Evolutionary conservation across 1,140 invertebrate genomes (phyloP).

Genomic region (Agrilus planipennis): DNA sequence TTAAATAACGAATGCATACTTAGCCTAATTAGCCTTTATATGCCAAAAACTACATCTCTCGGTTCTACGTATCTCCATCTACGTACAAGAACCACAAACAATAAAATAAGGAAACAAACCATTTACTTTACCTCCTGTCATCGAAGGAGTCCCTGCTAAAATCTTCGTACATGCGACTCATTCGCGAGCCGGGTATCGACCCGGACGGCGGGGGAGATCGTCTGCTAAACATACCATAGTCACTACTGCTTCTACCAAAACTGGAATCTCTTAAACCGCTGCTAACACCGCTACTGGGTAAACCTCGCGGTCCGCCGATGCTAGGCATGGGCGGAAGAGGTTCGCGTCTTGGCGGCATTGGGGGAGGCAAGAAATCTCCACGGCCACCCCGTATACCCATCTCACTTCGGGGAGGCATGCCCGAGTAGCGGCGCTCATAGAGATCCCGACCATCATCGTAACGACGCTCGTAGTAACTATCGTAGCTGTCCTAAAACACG

Average conservation of each 20-base stretch:
- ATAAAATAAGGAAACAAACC: background rate
- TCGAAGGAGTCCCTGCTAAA: slow-evolving; percentile 75
- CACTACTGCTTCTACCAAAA: slow-evolving; percentile 41
- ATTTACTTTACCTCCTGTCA: slow-evolving; percentile 54
- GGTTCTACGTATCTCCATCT: too few species aligned
- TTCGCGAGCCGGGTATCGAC: slow-evolving; percentile 35
- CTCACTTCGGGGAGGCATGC: slow-evolving; percentile 47
- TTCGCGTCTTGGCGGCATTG: slow-evolving; percentile 47
- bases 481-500: slow-evolving; percentile 60
- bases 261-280: slow-evolving; percentile 31
- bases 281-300: slow-evolving; percentile 39
- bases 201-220: slow-evolving; percentile 52
- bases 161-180: slow-evolving; percentile 63
- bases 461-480: slow-evolving; percentile 65
- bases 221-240: slow-evolving; percentile 73
- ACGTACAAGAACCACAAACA: background rate
- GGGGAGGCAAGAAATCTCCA: slow-evolving; percentile 50
- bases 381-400: slow-evolving; percentile 48
- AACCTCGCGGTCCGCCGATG: slow-evolving; percentile 39
- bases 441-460: slow-evolving; percentile 65
- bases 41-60: background rate
- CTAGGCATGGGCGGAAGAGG: slow-evolving; percentile 54
- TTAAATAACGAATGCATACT: slow-evolving; percentile 1
- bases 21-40: background rate
- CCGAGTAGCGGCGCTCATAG: slow-evolving; percentile 65